These are phyloP conservation scores for Labeo rohita DNA, from an alignment of 2,113 vertebrate species.

Conservation along the genomic window DNA sequence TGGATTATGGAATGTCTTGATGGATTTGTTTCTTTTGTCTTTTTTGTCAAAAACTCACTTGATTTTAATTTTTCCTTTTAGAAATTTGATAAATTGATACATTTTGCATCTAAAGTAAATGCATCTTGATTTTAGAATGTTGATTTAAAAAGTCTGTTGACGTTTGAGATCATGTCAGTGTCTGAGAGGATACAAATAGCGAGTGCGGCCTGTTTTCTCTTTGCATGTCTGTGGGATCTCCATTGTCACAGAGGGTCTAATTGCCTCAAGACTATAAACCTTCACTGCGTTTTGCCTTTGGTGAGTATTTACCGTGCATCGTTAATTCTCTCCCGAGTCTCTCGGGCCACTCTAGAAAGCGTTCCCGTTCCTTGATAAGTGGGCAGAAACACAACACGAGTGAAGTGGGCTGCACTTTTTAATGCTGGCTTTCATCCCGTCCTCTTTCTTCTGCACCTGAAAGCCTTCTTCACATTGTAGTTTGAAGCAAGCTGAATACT, in stretches of 20 bases:
- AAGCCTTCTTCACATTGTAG: constrained; percentile 81
- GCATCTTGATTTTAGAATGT: too few species aligned
- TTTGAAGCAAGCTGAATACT: constrained; percentile 83
- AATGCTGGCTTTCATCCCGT: constrained; percentile 76
- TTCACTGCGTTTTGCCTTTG: constrained; percentile 59
- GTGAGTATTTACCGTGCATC: constrained; percentile 76
- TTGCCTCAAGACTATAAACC: constrained; percentile 65
- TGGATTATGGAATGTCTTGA: too few species aligned
- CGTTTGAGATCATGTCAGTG: not conserved
- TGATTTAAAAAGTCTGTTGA: not conserved
- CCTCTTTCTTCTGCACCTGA: constrained; percentile 84
- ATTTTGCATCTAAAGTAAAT: too few species aligned
- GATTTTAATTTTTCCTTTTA: too few species aligned
- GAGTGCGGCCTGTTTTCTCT: not conserved
- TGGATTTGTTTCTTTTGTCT: too few species aligned
- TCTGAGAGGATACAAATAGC: not conserved
- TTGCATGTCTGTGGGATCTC: not conserved
- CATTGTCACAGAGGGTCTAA: constrained; percentile 31
- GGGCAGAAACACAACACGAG: constrained; percentile 75
- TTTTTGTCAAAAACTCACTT: too few species aligned
- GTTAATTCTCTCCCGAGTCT: constrained; percentile 73
- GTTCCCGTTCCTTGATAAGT: constrained; percentile 76
- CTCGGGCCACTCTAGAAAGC: constrained; percentile 76
- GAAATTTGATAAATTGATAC: too few species aligned
- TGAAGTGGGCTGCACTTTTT: constrained; percentile 77